Conservation (phyloP, 1,140 invertebrate species). For the Agrypnia vestita region DNA sequence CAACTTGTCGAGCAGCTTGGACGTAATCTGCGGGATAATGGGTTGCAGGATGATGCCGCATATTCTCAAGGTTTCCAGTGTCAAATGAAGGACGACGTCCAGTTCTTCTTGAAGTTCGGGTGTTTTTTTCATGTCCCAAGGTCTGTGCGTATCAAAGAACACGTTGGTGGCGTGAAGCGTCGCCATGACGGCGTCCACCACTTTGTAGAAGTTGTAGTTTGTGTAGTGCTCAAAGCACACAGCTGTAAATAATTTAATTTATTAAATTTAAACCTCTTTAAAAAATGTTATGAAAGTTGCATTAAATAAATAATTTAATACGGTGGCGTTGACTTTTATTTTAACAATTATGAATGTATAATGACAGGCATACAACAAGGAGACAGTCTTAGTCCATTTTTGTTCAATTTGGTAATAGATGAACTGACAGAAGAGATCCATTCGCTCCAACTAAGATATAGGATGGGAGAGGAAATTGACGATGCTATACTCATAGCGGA, state of each 20-base stretch:
- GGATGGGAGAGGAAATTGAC: no score
- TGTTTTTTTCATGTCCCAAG: conserved; percentile 85
- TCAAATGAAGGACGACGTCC: conserved; percentile 84
- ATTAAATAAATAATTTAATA: no score
- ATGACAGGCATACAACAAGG: no score
- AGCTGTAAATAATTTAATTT: conserved; percentile 65
- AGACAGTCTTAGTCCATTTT: no score
- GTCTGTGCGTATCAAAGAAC: conserved; percentile 88
- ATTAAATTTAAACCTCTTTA: no score
- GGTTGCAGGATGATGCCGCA: conserved; percentile 87
- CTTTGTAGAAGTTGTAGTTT: conserved; percentile 88
- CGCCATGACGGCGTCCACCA: conserved; percentile 83
- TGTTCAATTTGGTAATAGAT: no score
- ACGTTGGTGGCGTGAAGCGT: conserved; percentile 85
- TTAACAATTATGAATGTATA: no score
- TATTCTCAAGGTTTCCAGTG: conserved; percentile 88
- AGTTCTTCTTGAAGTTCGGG: conserved; percentile 73
- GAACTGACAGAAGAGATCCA: no score
- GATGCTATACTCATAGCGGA: no score
- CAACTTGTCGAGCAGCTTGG: conserved; percentile 80
- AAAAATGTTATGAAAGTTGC: no score
- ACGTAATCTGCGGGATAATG: conserved; percentile 84
- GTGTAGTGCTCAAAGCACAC: conserved; percentile 80
- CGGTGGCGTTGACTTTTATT: no score
- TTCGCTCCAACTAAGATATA: no score